Conservation (phyloP, 2,797 vertebrate genomes). For the Enteromius radiatus region DNA sequence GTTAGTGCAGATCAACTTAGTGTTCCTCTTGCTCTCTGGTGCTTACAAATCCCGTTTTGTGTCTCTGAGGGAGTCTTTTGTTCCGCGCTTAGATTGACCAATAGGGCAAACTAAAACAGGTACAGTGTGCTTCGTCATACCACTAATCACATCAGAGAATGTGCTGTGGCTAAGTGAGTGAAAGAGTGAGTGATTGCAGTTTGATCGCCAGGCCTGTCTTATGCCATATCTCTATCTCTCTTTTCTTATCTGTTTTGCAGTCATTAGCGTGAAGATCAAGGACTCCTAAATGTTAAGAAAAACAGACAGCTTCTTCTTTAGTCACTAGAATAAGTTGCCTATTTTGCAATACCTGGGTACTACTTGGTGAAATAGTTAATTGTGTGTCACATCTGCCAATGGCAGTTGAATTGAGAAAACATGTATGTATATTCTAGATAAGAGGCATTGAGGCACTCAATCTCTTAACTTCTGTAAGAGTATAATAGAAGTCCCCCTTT, state of each 20-base stretch:
- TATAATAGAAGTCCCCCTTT: conserved; percentile 19
- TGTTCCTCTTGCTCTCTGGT: conserved; percentile 28
- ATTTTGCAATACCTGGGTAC: not conserved
- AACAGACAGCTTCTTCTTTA: not conserved
- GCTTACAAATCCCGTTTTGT: conserved; percentile 51
- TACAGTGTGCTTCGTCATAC: conserved; percentile 47
- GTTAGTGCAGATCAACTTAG: conserved; percentile 37
- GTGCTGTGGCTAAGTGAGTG: conserved; percentile 38
- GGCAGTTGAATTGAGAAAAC: not conserved
- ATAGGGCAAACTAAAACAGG: conserved; percentile 41
- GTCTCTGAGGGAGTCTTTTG: conserved; percentile 50
- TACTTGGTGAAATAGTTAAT: not conserved
- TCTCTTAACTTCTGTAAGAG: not conserved
- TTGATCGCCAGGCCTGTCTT: conserved; percentile 24
- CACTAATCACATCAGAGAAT: conserved; percentile 46
- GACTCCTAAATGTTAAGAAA: conserved; percentile 16
- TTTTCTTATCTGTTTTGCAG: conserved; percentile 20
- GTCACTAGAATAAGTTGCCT: not conserved
- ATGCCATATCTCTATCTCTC: conserved; percentile 1
- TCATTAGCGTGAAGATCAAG: conserved; percentile 14
- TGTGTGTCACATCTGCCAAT: not conserved
- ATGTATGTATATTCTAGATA: not conserved
- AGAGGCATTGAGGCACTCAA: not conserved
- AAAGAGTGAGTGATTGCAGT: conserved; percentile 41
- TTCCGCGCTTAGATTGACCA: conserved; percentile 40